Conservation (phyloP, 2,888 invertebrate species). For the Hoplodrina blanda region DNA sequence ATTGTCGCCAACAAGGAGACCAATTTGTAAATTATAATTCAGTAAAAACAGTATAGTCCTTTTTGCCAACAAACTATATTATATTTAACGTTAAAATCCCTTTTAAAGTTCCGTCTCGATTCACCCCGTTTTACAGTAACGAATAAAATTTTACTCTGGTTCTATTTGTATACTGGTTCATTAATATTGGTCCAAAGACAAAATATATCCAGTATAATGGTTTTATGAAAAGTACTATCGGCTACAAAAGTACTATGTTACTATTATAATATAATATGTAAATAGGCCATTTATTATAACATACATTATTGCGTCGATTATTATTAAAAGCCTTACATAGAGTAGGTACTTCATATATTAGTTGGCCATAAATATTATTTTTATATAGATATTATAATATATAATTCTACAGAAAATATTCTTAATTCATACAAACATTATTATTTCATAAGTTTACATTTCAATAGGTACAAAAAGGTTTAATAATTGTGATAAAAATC, state of each 20-base stretch:
- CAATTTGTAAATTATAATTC: no score
- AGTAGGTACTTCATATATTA: conserved; percentile 13
- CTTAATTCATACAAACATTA: conserved; percentile 26
- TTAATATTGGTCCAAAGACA: neutral
- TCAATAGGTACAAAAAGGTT: conserved; percentile 36
- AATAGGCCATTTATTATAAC: conserved; percentile 1
- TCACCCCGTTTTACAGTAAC: no score
- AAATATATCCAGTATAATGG: neutral
- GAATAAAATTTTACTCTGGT: no score
- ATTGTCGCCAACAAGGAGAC: no score
- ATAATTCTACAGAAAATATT: conserved; percentile 29
- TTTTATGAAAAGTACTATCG: conserved; percentile 16
- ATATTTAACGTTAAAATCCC: no score
- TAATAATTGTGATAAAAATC: conserved; percentile 52
- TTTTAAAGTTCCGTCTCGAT: no score
- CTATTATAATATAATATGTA: neutral
- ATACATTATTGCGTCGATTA: conserved; percentile 11
- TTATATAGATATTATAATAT: conserved; percentile 12
- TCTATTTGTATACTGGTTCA: neutral
- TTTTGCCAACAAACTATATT: no score
- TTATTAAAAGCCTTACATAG: conserved; percentile 33
- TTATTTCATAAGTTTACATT: conserved; percentile 19
- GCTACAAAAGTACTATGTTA: conserved; percentile 22
- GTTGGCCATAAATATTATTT: conserved; percentile 10
- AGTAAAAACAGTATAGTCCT: no score